phyloP scores from a whole-genome alignment of 2,888 invertebrate species.

The Stenchaetothrips biformis region DNA sequence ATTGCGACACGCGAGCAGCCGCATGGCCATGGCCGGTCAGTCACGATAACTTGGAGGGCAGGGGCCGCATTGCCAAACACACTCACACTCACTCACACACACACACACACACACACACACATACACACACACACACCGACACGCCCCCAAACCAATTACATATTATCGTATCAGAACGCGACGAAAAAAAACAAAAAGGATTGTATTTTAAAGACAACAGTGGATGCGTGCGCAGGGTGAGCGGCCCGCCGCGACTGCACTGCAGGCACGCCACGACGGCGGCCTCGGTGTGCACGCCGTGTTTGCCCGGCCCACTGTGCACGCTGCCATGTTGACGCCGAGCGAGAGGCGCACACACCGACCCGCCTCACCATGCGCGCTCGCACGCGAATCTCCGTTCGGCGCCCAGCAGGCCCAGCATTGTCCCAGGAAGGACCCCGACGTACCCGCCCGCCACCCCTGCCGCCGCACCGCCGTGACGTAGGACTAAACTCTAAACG shows the following conservation, averaged over 20 bases:
- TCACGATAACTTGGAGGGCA: too few species aligned
- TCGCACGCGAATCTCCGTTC: neutral
- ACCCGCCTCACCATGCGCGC: neutral
- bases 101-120: too few species aligned
- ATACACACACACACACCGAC: too few species aligned
- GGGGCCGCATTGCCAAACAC: too few species aligned
- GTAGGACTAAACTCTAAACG: conserved; percentile 8
- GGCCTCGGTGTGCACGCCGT: neutral
- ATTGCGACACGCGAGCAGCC: too few species aligned
- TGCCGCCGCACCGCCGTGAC: neutral
- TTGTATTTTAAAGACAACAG: neutral
- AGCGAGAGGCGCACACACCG: neutral
- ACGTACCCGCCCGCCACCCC: too few species aligned
- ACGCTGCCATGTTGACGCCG: neutral
- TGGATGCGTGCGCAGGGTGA: neutral
- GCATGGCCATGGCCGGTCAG: too few species aligned
- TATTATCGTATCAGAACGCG: neutral
- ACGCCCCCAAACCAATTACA: too few species aligned
- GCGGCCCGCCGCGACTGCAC: neutral
- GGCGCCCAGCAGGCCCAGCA: neutral
- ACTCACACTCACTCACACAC: too few species aligned
- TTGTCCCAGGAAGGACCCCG: too few species aligned
- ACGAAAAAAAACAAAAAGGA: neutral
- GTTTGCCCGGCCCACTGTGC: neutral
- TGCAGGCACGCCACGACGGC: neutral